phyloP scores from a whole-genome alignment of 2,888 invertebrate genomes.

The Kuschelorhynchus macadamiae region DNA sequence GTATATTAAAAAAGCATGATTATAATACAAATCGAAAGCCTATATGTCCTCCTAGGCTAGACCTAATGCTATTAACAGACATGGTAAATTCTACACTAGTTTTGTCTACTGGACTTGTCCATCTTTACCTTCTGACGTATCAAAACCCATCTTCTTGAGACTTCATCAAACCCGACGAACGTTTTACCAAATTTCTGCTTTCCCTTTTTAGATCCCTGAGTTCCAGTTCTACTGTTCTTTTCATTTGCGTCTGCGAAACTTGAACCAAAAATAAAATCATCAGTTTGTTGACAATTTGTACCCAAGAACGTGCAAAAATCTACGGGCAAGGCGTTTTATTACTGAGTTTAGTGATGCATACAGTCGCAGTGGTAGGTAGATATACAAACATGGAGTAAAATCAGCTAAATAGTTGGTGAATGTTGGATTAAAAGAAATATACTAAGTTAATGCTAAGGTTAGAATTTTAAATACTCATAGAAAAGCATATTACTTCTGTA shows the following conservation, averaged over 20 bases:
- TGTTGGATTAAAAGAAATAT: constrained; percentile 33
- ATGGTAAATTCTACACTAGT: constrained; percentile 26
- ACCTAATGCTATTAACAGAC: constrained; percentile 3
- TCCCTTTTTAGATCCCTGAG: constrained; percentile 1
- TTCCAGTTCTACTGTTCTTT: neutral
- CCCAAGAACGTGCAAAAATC: constrained; percentile 63
- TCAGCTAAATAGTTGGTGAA: constrained; percentile 31
- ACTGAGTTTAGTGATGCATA: constrained; percentile 64
- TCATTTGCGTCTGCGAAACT: constrained; percentile 54
- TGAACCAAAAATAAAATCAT: constrained; percentile 66
- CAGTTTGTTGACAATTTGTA: constrained; percentile 56
- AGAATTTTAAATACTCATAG: constrained; percentile 24
- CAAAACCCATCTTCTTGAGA: constrained; percentile 3
- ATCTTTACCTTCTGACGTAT: constrained; percentile 28
- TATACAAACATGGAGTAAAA: constrained; percentile 56
- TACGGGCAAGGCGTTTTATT: constrained; percentile 60
- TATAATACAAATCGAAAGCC: constrained; percentile 3
- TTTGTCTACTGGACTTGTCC: constrained; percentile 36
- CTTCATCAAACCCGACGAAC: neutral
- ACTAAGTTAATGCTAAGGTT: constrained; percentile 43
- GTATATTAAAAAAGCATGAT: constrained; percentile 3
- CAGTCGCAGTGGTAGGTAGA: constrained; percentile 63
- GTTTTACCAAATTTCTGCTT: constrained; percentile 1
- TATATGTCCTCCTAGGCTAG: constrained; percentile 13
- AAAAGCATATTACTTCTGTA: constrained; percentile 29